A percentile compares a stretch with the other conserved stretches of the same genome.
These are phyloP conservation scores for Apodemus sylvaticus DNA, from an alignment of 2,113 vertebrate species.

Conservation along the genomic window DNA sequence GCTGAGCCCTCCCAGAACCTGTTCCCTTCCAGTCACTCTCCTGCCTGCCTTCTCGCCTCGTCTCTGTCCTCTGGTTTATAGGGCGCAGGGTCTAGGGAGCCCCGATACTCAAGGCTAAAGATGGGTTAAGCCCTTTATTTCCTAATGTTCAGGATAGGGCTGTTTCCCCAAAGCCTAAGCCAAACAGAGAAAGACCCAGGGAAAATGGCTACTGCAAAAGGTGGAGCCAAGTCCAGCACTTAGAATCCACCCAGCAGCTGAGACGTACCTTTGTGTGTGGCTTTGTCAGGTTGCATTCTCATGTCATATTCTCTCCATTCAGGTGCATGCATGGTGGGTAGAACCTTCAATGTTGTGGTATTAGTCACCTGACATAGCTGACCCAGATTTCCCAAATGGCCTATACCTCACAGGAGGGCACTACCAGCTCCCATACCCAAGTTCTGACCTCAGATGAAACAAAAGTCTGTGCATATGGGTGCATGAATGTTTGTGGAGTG, in stretches of 20 bases:
- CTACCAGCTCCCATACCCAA: not conserved
- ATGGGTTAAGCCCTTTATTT: not conserved
- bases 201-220: not conserved
- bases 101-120: not conserved
- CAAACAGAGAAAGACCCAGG: not conserved
- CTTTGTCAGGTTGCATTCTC: not conserved
- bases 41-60: fast-evolving
- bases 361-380: constrained; percentile 32
- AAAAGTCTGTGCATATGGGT: not conserved
- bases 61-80: not conserved
- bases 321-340: not conserved
- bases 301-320: not conserved
- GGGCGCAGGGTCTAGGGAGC: not conserved
- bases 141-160: not conserved
- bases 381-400: constrained; percentile 42
- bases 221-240: not conserved
- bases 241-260: not conserved
- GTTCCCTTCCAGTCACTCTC: not conserved
- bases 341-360: not conserved
- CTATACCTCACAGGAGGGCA: not conserved
- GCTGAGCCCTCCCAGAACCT: not conserved
- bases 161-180: not conserved
- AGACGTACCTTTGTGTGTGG: not conserved
- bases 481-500: fast-evolving
- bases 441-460: not conserved